Percentiles rank a stretch among this genome's conserved stretches.
These are phyloP conservation scores for Alauda arvensis DNA, from an alignment of 2,797 vertebrate genomes.

Conservation along the genomic window DNA sequence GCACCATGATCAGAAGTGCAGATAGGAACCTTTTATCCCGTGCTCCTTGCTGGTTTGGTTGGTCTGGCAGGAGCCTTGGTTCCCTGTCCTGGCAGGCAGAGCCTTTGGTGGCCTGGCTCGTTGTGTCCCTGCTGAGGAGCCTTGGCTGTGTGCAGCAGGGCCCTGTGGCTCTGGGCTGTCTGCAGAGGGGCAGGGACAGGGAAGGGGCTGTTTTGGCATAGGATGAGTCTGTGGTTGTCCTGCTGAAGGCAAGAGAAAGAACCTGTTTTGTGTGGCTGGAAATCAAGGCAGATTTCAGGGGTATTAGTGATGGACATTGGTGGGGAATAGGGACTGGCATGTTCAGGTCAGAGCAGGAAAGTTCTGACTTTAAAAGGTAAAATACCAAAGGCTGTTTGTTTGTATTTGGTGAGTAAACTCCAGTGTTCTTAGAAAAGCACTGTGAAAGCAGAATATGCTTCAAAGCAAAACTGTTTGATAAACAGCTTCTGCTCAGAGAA, in stretches of 20 bases:
- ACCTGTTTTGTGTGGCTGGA: background rate
- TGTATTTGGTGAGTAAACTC: background rate
- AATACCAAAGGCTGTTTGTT: background rate
- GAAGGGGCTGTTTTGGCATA: background rate
- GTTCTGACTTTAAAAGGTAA: background rate
- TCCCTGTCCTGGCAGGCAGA: background rate
- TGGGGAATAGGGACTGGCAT: background rate
- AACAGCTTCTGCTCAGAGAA: background rate
- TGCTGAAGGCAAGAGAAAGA: background rate
- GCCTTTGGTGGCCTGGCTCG: background rate
- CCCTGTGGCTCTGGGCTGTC: background rate
- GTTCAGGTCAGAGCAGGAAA: background rate
- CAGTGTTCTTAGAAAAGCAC: background rate
- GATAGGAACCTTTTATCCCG: accelerated
- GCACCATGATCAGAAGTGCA: background rate
- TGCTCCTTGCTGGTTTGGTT: background rate
- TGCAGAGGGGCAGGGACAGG: background rate
- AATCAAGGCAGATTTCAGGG: background rate
- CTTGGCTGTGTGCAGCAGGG: background rate
- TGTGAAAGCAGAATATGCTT: background rate
- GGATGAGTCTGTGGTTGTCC: background rate
- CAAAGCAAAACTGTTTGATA: background rate
- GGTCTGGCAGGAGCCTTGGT: background rate
- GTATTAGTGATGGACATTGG: background rate
- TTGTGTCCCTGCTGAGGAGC: background rate